A percentile compares a stretch with the other conserved stretches of the same genome.
phyloP scores from a whole-genome alignment of 2,888 invertebrate genomes.

The Macrophya annulata region DNA sequence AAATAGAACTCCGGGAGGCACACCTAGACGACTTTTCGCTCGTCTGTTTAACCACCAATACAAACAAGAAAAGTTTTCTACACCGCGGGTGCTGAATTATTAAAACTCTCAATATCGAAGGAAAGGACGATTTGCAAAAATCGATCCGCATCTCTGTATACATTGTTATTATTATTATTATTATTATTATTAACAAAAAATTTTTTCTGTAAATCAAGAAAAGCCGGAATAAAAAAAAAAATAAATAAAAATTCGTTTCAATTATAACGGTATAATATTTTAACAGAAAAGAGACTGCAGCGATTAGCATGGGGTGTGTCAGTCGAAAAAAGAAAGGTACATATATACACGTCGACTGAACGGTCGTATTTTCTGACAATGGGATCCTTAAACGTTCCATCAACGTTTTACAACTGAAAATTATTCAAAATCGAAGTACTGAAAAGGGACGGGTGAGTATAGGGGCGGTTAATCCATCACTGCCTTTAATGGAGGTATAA shows the following conservation, averaged over 20 bases:
- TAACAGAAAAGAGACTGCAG: neutral
- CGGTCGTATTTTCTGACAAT: slow-evolving; percentile 69
- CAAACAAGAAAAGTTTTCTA: slow-evolving; percentile 35
- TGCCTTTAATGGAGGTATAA: slow-evolving; percentile 63
- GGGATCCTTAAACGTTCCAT: slow-evolving; percentile 66
- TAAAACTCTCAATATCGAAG: neutral
- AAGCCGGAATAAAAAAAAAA: slow-evolving; percentile 15
- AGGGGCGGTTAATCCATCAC: slow-evolving; percentile 68
- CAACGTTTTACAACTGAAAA: slow-evolving; percentile 67
- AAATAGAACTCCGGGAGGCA: neutral
- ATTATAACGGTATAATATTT: slow-evolving; percentile 21
- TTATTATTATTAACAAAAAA: neutral
- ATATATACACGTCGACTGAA: slow-evolving; percentile 40
- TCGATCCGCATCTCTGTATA: neutral
- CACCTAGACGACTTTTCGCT: slow-evolving; percentile 10
- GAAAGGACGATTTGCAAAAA: neutral
- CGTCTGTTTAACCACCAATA: slow-evolving; percentile 6
- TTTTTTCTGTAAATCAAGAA: too few relatives aligned
- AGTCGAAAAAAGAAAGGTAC: slow-evolving; percentile 1
- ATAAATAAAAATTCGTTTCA: slow-evolving; percentile 36
- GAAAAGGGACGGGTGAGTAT: slow-evolving; percentile 15
- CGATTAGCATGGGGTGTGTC: slow-evolving; percentile 60
- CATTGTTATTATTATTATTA: neutral
- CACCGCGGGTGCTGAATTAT: slow-evolving; percentile 40
- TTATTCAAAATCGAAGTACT: slow-evolving; percentile 65